Conservation (phyloP, 2,113 vertebrate genomes). For the Sporophila hypoxantha region DNA sequence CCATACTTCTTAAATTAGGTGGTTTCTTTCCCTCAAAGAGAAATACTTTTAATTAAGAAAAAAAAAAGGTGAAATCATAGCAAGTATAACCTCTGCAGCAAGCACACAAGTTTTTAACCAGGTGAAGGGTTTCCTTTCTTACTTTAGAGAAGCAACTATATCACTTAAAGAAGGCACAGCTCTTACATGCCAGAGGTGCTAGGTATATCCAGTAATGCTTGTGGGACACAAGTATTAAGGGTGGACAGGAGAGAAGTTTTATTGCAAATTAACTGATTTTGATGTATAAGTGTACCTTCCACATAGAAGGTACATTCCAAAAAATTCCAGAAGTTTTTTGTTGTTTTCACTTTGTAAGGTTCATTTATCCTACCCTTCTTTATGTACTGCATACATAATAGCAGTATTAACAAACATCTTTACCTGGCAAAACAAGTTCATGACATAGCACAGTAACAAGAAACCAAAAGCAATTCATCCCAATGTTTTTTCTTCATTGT, state of each 20-base stretch:
- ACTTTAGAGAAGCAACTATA: not conserved
- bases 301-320: not conserved
- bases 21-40: not conserved
- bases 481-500: not conserved
- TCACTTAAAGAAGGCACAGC: not conserved
- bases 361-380: not conserved
- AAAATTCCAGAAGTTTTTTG: not conserved
- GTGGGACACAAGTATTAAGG: not conserved
- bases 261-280: not conserved
- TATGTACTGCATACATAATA: not conserved
- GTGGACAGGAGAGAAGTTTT: not conserved
- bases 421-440: not conserved
- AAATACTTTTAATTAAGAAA: not conserved
- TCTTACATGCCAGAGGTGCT: not conserved
- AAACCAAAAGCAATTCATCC: not conserved
- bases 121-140: not conserved
- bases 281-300: not conserved
- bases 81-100: not conserved
- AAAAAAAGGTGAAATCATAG: not conserved
- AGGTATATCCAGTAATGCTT: not conserved
- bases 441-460: not conserved
- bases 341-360: not conserved
- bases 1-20: not conserved
- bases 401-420: not conserved
- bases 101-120: not conserved